These are phyloP conservation scores for Tinamus guttatus DNA, from an alignment of 2,113 vertebrate species.

Conservation along the genomic window DNA sequence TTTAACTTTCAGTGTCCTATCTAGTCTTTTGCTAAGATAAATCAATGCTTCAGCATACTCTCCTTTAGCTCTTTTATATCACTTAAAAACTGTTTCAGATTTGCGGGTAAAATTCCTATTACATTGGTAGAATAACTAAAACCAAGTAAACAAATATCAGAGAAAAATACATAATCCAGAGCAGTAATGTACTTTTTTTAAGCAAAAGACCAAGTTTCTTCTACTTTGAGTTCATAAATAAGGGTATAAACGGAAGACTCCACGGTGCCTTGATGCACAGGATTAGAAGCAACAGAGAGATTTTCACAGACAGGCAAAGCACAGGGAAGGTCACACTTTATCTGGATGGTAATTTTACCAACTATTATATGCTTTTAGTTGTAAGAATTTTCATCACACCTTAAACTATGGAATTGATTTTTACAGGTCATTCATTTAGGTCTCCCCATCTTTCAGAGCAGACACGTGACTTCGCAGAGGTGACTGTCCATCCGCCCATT, in stretches of 20 bases:
- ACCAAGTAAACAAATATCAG: neutral
- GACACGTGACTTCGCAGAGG: neutral
- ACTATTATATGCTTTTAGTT: neutral
- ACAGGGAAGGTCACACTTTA: neutral
- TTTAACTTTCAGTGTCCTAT: neutral
- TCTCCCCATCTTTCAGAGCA: neutral
- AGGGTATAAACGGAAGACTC: neutral
- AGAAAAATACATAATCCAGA: neutral
- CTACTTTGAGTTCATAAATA: neutral
- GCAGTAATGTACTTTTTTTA: neutral
- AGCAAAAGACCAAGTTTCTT: neutral
- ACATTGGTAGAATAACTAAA: neutral
- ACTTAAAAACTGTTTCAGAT: rapidly evolving
- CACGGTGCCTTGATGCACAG: neutral
- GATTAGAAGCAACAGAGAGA: neutral
- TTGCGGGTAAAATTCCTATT: neutral
- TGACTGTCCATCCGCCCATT: neutral
- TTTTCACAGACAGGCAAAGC: neutral
- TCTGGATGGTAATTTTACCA: neutral
- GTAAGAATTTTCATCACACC: neutral
- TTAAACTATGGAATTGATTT: neutral
- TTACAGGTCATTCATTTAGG: neutral
- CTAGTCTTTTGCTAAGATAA: neutral
- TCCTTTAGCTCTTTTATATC: neutral
- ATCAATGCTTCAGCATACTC: neutral